A percentile compares a stretch with the other conserved stretches of the same genome.
Evolutionary conservation across 2,113 vertebrate species (phyloP).

Genomic region (Vombatus ursinus): DNA sequence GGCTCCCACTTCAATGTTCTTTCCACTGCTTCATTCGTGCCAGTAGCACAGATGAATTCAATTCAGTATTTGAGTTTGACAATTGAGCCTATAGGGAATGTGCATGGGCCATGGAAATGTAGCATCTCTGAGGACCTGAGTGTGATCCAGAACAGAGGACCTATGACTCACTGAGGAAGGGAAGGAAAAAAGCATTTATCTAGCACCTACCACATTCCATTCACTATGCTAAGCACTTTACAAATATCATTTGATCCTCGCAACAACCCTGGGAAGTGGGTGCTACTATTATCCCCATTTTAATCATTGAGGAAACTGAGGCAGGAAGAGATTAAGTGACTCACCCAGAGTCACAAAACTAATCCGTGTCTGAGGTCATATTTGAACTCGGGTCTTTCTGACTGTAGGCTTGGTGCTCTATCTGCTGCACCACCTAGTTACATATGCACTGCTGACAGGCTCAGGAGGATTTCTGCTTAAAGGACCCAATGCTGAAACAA

Average conservation of each 20-base stretch:
- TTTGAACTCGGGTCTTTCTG: not conserved
- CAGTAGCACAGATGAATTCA: not conserved
- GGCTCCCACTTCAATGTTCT: not conserved
- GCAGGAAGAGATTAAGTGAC: not conserved
- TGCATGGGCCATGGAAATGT: not conserved
- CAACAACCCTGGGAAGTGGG: not conserved
- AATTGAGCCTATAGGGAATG: not conserved
- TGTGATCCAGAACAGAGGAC: not conserved
- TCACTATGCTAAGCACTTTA: not conserved
- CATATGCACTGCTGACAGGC: not conserved
- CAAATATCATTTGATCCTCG: not conserved
- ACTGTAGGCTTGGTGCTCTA: not conserved
- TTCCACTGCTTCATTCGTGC: not conserved
- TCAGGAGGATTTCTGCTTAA: conserved; percentile 6
- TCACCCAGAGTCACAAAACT: not conserved
- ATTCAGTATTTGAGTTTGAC: not conserved
- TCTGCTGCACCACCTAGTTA: not conserved
- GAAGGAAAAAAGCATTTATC: not conserved
- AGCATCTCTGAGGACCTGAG: not conserved
- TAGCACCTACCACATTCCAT: not conserved
- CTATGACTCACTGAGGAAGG: not conserved
- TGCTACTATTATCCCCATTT: not conserved
- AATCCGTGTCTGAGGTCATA: not conserved
- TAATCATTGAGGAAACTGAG: not conserved
- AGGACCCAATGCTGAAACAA: not conserved